Evolutionary conservation across 2,113 vertebrate species (phyloP).

Genomic region (Rhegmatorhina hoffmannsi): DNA sequence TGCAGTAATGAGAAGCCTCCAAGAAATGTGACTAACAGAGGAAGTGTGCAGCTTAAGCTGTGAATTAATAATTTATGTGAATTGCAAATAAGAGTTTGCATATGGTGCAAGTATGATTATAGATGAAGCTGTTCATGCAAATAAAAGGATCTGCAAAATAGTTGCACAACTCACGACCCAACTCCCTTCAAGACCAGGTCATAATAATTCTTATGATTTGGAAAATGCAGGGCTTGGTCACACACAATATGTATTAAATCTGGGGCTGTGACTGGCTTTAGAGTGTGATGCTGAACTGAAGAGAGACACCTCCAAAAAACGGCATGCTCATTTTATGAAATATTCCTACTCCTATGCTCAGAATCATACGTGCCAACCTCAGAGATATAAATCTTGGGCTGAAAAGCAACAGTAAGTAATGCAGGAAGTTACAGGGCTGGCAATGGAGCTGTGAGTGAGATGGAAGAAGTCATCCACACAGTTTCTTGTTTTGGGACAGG

Average conservation of each 20-base stretch:
- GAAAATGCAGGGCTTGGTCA: not conserved
- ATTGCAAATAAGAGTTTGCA: slow-evolving; percentile 45
- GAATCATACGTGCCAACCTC: not conserved
- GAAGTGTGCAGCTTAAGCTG: slow-evolving; percentile 27
- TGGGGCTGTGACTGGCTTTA: not conserved
- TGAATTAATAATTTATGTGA: slow-evolving; percentile 52
- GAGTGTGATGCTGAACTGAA: not conserved
- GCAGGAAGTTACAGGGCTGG: not conserved
- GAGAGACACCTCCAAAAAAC: not conserved
- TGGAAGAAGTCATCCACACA: not conserved
- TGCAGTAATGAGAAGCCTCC: slow-evolving; percentile 65
- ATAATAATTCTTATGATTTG: not conserved
- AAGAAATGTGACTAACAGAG: slow-evolving; percentile 61
- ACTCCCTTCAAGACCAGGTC: not conserved
- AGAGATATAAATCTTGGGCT: not conserved
- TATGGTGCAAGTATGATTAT: slow-evolving; percentile 25
- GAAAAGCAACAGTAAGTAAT: not conserved
- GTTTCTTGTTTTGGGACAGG: not conserved
- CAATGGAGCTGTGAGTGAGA: not conserved
- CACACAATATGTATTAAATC: not conserved
- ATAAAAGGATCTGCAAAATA: slow-evolving; percentile 42
- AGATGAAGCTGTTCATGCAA: slow-evolving; percentile 43
- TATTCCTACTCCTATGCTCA: not conserved
- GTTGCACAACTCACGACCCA: not conserved
- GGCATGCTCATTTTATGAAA: not conserved